Conservation (phyloP, 2,113 vertebrate species). For the Dicentrarchus labrax region DNA sequence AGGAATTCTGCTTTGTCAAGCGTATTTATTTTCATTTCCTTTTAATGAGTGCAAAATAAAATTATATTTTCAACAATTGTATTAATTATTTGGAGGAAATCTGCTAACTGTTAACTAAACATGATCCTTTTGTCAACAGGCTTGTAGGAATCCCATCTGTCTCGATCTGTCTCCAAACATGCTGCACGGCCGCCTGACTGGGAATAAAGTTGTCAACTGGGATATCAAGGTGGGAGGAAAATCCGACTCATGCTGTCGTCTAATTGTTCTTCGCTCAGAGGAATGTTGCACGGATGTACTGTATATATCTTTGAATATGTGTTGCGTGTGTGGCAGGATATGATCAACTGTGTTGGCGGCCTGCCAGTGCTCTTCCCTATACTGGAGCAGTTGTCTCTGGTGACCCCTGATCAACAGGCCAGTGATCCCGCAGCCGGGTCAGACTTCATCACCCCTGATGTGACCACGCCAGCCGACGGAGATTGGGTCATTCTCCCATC, state of each 20-base stretch:
- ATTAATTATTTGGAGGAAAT: neutral
- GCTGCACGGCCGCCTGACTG: conserved; percentile 96
- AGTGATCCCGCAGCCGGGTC: conserved; percentile 73
- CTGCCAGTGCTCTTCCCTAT: conserved; percentile 92
- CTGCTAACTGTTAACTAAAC: neutral
- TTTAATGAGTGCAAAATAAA: neutral
- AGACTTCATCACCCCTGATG: conserved; percentile 86
- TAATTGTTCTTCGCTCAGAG: neutral
- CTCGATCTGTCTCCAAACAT: conserved; percentile 94
- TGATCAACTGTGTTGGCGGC: conserved; percentile 96
- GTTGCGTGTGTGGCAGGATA: conserved; percentile 85
- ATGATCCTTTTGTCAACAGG: conserved; percentile 78
- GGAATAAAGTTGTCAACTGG: conserved; percentile 98
- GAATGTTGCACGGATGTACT: neutral
- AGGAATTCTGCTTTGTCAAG: neutral
- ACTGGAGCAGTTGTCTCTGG: conserved; percentile 91
- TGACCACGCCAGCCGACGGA: conserved; percentile 88
- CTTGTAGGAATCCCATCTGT: conserved; percentile 95
- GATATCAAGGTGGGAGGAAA: conserved; percentile 92
- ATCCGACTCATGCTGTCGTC: neutral
- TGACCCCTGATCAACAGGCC: conserved; percentile 83
- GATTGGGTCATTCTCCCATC: conserved; percentile 92
- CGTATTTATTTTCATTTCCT: too few relatives aligned
- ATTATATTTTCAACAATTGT: neutral
- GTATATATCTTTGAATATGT: neutral